These are phyloP conservation scores for Abrostola tripartita DNA, from an alignment of 2,888 invertebrate genomes.

Conservation along the genomic window DNA sequence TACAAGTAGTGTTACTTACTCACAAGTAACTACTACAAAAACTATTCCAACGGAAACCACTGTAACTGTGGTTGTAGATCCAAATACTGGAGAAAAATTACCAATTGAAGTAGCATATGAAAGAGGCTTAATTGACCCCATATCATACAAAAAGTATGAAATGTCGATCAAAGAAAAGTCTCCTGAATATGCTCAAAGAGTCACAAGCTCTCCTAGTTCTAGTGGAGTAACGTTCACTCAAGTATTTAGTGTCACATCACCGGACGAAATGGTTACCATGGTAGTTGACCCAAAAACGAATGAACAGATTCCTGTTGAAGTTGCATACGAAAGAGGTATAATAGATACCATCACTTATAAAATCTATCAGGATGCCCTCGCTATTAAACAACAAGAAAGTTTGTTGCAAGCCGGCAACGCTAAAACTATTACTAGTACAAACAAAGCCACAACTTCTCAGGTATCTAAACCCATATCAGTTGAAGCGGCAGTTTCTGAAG, in stretches of 20 bases:
- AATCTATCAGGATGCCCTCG: conserved; percentile 57
- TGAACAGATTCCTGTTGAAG: conserved; percentile 92
- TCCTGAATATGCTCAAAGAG: conserved; percentile 58
- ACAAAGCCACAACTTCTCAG: conserved; percentile 65
- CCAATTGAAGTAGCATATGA: conserved; percentile 93
- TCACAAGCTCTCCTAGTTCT: conserved; percentile 48
- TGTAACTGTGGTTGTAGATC: conserved; percentile 90
- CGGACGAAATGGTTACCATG: conserved; percentile 55
- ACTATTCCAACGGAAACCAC: conserved; percentile 65
- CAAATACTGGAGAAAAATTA: conserved; percentile 92
- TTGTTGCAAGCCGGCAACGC: conserved; percentile 32
- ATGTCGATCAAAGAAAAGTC: conserved; percentile 71
- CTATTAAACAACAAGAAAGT: conserved; percentile 42
- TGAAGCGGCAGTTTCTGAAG: conserved; percentile 88
- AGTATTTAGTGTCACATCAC: conserved; percentile 56
- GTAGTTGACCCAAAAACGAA: conserved; percentile 92
- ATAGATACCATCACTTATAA: conserved; percentile 69
- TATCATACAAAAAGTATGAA: conserved; percentile 80
- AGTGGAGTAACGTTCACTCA: conserved; percentile 58
- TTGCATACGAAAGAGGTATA: conserved; percentile 88
- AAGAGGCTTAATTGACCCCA: conserved; percentile 85
- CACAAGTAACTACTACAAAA: conserved; percentile 62
- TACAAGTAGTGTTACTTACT: conserved; percentile 60
- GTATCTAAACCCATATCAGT: conserved; percentile 87
- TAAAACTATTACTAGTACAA: conserved; percentile 55